These are phyloP conservation scores for Haplotaxodon microlepis DNA, from an alignment of 2,113 vertebrate species.

Conservation along the genomic window DNA sequence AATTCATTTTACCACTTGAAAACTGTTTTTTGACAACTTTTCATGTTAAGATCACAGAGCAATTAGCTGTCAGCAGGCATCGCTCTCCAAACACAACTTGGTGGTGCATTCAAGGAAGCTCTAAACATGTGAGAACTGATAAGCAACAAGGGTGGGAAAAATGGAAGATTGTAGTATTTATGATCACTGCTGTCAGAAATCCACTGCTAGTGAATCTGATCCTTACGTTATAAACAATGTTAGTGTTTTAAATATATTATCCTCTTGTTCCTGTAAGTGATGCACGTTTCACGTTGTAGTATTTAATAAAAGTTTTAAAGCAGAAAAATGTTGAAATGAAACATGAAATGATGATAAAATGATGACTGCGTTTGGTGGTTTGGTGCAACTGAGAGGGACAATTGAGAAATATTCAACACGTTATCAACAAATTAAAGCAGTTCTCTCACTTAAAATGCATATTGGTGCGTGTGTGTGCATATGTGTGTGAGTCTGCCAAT, in stretches of 20 bases:
- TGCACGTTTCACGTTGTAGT: background rate
- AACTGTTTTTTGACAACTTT: slow-evolving; percentile 12
- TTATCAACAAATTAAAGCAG: slow-evolving; percentile 9
- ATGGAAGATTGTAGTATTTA: background rate
- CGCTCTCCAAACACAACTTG: background rate
- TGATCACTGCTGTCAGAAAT: background rate
- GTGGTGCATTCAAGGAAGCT: background rate
- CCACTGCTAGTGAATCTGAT: background rate
- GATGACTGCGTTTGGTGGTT: background rate
- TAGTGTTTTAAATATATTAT: background rate
- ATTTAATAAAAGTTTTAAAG: background rate
- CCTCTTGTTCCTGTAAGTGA: background rate
- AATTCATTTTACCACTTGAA: background rate
- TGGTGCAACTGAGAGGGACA: background rate
- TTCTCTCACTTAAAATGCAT: background rate
- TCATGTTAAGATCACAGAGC: slow-evolving; percentile 25
- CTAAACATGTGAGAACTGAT: background rate
- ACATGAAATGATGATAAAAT: background rate
- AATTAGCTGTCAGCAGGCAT: slow-evolving; percentile 8
- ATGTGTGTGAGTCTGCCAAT: background rate
- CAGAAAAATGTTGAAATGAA: background rate
- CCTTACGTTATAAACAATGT: background rate
- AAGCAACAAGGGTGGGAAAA: background rate
- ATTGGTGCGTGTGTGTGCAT: background rate
- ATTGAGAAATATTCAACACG: slow-evolving; percentile 6